phyloP scores from a whole-genome alignment of 2,113 vertebrate genomes.

The Callipepla californica region DNA sequence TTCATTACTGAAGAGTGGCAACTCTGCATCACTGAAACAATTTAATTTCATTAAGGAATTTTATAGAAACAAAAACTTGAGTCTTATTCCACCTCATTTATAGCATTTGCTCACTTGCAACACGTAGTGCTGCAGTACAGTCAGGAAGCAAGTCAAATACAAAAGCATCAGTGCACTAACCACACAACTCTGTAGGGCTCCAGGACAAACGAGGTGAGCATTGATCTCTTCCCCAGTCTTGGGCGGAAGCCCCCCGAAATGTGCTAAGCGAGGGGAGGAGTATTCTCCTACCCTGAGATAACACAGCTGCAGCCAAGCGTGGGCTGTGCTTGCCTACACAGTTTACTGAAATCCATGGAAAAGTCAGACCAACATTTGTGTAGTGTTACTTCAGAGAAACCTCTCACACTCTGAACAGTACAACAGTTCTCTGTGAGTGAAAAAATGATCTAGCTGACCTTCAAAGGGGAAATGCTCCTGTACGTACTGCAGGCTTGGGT shows the following conservation, averaged over 20 bases:
- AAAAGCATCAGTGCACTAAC: background rate
- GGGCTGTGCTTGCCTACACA: rapidly evolving
- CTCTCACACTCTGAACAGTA: background rate
- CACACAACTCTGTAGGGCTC: background rate
- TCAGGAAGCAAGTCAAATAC: background rate
- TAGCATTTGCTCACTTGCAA: background rate
- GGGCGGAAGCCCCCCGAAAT: background rate
- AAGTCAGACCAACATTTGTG: background rate
- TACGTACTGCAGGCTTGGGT: background rate
- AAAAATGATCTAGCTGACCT: background rate
- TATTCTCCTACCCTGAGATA: rapidly evolving
- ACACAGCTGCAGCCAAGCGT: background rate
- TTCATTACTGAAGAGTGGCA: background rate
- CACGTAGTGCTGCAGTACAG: background rate
- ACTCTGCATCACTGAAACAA: background rate
- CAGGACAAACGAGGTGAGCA: rapidly evolving
- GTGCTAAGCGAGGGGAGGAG: background rate
- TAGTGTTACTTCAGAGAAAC: background rate
- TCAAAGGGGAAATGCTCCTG: background rate
- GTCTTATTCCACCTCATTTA: background rate
- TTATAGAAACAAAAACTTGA: background rate
- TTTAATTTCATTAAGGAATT: background rate
- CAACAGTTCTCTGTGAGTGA: background rate
- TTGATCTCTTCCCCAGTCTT: background rate
- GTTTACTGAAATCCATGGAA: background rate